These are phyloP conservation scores for Quadroppia sp. DNA, from an alignment of 2,888 invertebrate genomes.

Conservation along the genomic window DNA sequence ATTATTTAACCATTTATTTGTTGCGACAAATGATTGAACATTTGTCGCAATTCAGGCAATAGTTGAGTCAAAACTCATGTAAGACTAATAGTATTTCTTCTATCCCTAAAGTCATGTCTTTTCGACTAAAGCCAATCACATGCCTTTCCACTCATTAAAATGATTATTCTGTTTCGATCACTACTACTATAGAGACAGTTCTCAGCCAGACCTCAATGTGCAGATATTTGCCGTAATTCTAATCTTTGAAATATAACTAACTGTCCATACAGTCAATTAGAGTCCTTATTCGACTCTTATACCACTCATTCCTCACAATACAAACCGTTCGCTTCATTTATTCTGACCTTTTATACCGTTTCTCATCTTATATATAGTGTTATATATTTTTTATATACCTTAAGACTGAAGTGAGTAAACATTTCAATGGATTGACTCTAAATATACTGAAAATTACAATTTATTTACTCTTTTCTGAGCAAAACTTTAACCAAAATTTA, in stretches of 20 bases:
- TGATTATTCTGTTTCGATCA: slow-evolving; percentile 29
- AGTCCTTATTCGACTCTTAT: neutral
- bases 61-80: neutral
- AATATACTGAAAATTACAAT: neutral
- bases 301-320: neutral
- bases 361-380: neutral
- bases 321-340: neutral
- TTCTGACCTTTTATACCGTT: neutral
- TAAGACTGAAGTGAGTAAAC: neutral
- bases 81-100: neutral
- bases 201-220: neutral
- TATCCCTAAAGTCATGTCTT: neutral
- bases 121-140: slow-evolving; percentile 18
- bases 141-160: neutral
- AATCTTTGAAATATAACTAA: neutral
- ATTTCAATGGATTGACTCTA: neutral
- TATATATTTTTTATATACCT: neutral
- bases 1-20: no score
- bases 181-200: neutral
- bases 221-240: neutral
- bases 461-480: no score
- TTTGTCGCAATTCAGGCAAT: neutral
- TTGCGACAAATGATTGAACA: neutral
- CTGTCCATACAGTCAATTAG: neutral
- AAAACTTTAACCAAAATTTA: no score